Conservation (phyloP, 2,797 vertebrate species). For the Siniperca scherzeri region DNA sequence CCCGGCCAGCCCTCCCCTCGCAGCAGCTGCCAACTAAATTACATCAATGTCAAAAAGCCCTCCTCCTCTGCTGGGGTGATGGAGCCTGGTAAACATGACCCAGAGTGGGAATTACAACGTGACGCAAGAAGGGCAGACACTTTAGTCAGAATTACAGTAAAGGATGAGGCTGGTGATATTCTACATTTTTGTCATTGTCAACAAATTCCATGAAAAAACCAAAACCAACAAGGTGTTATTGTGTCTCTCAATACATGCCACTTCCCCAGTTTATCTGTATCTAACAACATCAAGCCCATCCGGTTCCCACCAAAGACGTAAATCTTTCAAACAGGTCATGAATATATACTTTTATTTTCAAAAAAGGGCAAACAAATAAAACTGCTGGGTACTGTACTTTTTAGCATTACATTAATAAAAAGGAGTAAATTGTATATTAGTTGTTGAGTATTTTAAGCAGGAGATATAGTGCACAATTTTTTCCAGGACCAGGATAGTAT, state of each 20-base stretch:
- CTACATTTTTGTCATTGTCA: background rate
- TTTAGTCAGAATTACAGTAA: constrained; percentile 12
- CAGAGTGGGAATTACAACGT: constrained; percentile 36
- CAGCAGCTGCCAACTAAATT: constrained; percentile 80
- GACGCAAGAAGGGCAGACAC: constrained; percentile 28
- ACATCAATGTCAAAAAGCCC: constrained; percentile 75
- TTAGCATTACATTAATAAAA: background rate
- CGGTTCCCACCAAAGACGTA: background rate
- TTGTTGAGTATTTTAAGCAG: background rate
- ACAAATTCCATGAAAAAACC: constrained; percentile 1
- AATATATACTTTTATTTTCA: background rate
- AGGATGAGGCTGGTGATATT: background rate
- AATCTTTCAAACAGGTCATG: constrained; percentile 1
- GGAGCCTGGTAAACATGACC: constrained; percentile 55
- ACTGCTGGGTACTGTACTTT: background rate
- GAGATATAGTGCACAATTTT: background rate
- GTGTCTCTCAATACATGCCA: background rate
- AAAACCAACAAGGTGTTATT: background rate
- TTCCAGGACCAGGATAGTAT: background rate
- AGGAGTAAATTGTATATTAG: background rate
- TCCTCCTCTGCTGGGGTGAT: constrained; percentile 48
- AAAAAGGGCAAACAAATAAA: background rate
- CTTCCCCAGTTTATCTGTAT: constrained; percentile 2
- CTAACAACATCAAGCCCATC: background rate
- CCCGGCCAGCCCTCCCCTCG: constrained; percentile 53